phyloP scores from a whole-genome alignment of 2,888 invertebrate genomes.

The Caenorhabditis sp. region DNA sequence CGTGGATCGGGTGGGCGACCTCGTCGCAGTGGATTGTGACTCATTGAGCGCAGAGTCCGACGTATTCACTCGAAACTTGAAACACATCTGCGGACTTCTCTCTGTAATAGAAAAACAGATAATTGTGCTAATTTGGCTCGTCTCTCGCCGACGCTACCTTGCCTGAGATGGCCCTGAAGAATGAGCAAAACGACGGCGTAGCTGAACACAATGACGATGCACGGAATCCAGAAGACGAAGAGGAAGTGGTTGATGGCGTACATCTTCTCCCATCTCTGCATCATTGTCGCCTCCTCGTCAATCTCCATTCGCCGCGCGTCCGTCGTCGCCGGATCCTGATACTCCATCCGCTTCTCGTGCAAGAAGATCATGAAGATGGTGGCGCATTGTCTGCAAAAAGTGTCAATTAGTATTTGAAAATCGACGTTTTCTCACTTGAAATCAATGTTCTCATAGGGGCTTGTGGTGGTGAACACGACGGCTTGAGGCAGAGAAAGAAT shows the following conservation, averaged over 20 bases:
- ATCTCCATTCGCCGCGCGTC: conserved; percentile 42
- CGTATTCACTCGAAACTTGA: conserved; percentile 51
- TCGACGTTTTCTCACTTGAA: conserved; percentile 64
- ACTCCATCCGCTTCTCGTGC: conserved; percentile 50
- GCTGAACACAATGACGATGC: conserved; percentile 67
- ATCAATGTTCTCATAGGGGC: conserved; percentile 64
- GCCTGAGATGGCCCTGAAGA: conserved; percentile 61
- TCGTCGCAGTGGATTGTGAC: conserved; percentile 18
- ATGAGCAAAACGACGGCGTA: conserved; percentile 69
- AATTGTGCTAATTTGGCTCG: too few species aligned
- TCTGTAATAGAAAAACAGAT: conserved; percentile 10
- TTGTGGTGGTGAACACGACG: conserved; percentile 71
- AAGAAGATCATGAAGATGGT: conserved; percentile 56
- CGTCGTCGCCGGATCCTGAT: conserved; percentile 23
- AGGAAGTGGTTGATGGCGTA: conserved; percentile 72
- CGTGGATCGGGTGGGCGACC: conserved; percentile 40
- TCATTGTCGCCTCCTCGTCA: conserved; percentile 33
- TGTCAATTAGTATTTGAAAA: neutral
- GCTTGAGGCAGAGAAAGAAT: conserved; percentile 71
- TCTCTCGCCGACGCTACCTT: conserved; percentile 30
- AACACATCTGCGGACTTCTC: conserved; percentile 12
- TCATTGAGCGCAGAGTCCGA: conserved; percentile 26
- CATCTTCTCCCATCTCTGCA: conserved; percentile 61
- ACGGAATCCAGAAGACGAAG: conserved; percentile 76
- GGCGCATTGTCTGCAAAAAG: conserved; percentile 56